These are phyloP conservation scores for Tachuris rubrigastra DNA, from an alignment of 2,113 vertebrate genomes.

Conservation along the genomic window DNA sequence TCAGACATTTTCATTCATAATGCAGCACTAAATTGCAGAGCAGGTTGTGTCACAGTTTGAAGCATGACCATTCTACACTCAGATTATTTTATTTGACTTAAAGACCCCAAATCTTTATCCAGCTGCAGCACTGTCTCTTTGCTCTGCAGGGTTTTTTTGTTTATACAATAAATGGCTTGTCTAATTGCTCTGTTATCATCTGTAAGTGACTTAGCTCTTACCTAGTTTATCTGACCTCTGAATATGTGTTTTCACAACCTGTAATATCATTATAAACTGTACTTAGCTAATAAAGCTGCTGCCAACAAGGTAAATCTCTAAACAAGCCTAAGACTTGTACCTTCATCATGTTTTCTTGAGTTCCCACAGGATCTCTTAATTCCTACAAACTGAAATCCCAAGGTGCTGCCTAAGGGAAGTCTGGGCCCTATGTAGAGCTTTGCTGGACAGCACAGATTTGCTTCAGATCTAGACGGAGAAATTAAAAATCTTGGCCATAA, in stretches of 20 bases:
- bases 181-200: neutral
- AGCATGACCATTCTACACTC: neutral
- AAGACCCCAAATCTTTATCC: neutral
- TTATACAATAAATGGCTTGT: neutral
- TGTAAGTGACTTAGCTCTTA: neutral
- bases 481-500: neutral
- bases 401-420: neutral
- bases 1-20: neutral
- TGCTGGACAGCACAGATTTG: neutral
- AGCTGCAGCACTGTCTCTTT: neutral
- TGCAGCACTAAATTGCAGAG: conserved; percentile 6
- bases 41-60: neutral
- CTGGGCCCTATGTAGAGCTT: neutral
- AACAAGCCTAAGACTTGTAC: neutral
- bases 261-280: neutral
- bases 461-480: neutral
- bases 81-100: neutral
- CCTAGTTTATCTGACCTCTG: neutral
- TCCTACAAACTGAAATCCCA: neutral
- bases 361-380: neutral
- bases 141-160: neutral
- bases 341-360: neutral
- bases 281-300: neutral
- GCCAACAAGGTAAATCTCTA: neutral
- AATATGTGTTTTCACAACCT: neutral